A percentile compares a stretch with the other conserved stretches of the same genome.
These are phyloP conservation scores for Danio jaintianensis DNA, from an alignment of 2,797 vertebrate species.

Conservation along the genomic window DNA sequence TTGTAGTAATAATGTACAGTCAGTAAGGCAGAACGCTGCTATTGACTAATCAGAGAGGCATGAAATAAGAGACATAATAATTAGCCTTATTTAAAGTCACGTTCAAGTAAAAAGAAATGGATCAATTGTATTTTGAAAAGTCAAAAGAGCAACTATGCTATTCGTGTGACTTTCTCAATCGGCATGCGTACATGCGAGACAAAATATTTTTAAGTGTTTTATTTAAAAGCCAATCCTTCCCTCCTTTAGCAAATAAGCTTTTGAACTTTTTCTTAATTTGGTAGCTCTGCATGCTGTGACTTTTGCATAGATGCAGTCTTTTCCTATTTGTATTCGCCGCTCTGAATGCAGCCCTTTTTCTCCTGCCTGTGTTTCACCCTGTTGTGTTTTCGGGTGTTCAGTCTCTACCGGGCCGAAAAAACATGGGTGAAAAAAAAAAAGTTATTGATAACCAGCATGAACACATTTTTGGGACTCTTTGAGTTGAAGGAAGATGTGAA, in stretches of 20 bases:
- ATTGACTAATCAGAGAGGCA: not conserved
- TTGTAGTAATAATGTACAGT: constrained; percentile 12
- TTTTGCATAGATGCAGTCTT: constrained; percentile 29
- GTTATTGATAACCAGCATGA: constrained; percentile 27
- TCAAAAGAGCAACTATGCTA: constrained; percentile 21
- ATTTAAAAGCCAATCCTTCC: constrained; percentile 18
- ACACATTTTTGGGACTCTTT: constrained; percentile 1
- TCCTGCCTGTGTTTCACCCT: constrained; percentile 2
- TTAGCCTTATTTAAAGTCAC: constrained; percentile 22
- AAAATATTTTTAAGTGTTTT: constrained; percentile 16
- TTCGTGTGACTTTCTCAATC: constrained; percentile 32
- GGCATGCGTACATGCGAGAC: not conserved
- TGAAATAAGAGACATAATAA: not conserved
- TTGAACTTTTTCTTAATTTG: not conserved
- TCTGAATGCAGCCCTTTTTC: constrained; percentile 27
- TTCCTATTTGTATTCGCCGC: not conserved
- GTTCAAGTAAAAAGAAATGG: not conserved
- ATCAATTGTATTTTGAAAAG: not conserved
- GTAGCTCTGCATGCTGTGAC: constrained; percentile 34
- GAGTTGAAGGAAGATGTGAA: constrained; percentile 1
- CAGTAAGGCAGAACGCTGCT: not conserved
- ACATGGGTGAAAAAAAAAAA: constrained; percentile 4
- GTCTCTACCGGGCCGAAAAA: not conserved
- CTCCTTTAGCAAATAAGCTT: constrained; percentile 7
- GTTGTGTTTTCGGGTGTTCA: not conserved